These are phyloP conservation scores for Ochlodes sylvanus DNA, from an alignment of 2,888 invertebrate genomes.

Conservation along the genomic window DNA sequence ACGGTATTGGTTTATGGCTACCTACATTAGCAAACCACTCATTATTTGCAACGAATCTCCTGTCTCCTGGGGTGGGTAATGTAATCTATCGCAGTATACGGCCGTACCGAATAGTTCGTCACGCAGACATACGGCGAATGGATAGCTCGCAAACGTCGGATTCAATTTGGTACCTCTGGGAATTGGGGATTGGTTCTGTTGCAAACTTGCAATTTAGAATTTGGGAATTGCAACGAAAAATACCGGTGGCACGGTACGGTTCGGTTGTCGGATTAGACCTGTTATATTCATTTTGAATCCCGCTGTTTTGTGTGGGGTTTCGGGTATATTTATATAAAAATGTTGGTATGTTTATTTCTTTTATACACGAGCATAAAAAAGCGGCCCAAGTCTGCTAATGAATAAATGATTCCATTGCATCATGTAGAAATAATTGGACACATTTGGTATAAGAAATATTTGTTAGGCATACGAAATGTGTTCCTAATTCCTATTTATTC, in stretches of 20 bases:
- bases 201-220: slow-evolving; percentile 38
- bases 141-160: slow-evolving; percentile 32
- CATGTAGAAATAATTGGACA: no score
- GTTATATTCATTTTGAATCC: slow-evolving; percentile 1
- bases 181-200: slow-evolving; percentile 28
- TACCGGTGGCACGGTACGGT: not conserved
- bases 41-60: not conserved
- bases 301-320: not conserved
- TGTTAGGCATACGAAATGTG: no score
- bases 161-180: slow-evolving; percentile 37
- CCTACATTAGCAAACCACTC: no score
- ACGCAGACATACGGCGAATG: slow-evolving; percentile 27
- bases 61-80: slow-evolving; percentile 7
- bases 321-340: not conserved
- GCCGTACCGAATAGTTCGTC: slow-evolving; percentile 24
- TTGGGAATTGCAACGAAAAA: slow-evolving; percentile 28
- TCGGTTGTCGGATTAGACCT: not conserved
- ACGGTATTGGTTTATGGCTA: no score
- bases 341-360: no score
- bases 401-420: no score
- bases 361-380: no score
- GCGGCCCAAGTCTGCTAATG: no score
- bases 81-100: slow-evolving; percentile 3
- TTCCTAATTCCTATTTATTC: no score
- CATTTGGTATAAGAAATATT: no score